A percentile compares a stretch with the other conserved stretches of the same genome.
Conservation (phyloP, 2,797 vertebrate genomes). For the Salmo trutta region DNA sequence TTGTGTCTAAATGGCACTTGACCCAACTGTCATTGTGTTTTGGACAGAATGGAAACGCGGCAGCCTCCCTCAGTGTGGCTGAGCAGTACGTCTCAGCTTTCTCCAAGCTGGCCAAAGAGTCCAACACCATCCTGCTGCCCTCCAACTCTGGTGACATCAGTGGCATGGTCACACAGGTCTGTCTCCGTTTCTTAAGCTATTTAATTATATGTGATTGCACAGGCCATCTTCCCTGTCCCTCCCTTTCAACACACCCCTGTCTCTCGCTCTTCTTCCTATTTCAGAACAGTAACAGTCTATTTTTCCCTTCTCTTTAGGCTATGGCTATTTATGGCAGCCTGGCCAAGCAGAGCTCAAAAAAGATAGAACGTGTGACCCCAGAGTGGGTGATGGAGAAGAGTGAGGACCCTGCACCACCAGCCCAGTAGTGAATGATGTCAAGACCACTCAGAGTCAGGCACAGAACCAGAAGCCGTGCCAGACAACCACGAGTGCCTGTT, state of each 20-base stretch:
- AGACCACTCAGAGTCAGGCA: not conserved
- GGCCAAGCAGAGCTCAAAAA: constrained; percentile 47
- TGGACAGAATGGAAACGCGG: constrained; percentile 84
- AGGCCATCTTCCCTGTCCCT: not conserved
- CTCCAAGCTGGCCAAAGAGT: constrained; percentile 91
- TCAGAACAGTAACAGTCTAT: not conserved
- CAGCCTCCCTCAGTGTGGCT: constrained; percentile 88
- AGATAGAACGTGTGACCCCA: not conserved
- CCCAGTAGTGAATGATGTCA: constrained; percentile 37
- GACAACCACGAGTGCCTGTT: not conserved
- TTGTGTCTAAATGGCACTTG: not conserved
- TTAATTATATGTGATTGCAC: not conserved
- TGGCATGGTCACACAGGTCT: constrained; percentile 93
- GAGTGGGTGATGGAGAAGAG: constrained; percentile 7
- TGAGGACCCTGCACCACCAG: constrained; percentile 13
- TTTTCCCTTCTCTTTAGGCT: constrained; percentile 51
- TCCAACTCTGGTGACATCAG: constrained; percentile 85
- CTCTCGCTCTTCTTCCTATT: not conserved
- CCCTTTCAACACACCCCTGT: not conserved
- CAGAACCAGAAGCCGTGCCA: not conserved
- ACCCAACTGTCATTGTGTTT: not conserved
- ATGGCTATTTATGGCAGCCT: constrained; percentile 69
- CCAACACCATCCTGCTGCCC: constrained; percentile 91
- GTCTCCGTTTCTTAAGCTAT: constrained; percentile 10
- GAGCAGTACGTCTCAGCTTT: constrained; percentile 94